These are phyloP conservation scores for Tenebrosternarchus preto DNA, from an alignment of 2,113 vertebrate genomes.

Conservation along the genomic window DNA sequence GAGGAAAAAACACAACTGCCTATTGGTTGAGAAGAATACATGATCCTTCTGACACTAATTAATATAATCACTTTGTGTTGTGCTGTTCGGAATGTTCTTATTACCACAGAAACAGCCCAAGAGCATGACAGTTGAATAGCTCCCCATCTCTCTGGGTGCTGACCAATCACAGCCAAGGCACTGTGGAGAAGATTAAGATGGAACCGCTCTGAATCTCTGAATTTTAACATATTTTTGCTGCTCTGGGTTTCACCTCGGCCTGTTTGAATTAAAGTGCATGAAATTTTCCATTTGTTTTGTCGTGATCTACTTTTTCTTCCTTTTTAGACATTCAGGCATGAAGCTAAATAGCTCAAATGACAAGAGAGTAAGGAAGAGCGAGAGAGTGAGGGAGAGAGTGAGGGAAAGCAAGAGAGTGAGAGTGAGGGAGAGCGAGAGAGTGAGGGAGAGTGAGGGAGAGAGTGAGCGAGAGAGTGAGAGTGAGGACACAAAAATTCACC, in stretches of 20 bases:
- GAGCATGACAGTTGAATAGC: constrained; percentile 71
- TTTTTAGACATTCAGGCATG: too few relatives aligned
- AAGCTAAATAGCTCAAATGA: too few relatives aligned
- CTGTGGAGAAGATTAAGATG: constrained; percentile 60
- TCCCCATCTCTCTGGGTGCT: constrained; percentile 72
- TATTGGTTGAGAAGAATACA: constrained; percentile 63
- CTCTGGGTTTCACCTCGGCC: background rate
- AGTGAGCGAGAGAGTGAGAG: background rate
- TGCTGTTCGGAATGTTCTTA: constrained; percentile 62
- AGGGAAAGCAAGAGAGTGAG: too few relatives aligned
- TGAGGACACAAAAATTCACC: background rate
- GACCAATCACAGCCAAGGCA: constrained; percentile 62
- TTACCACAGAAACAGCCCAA: constrained; percentile 80
- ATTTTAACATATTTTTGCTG: background rate
- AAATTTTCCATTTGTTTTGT: background rate
- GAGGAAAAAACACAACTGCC: constrained; percentile 60
- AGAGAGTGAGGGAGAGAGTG: background rate
- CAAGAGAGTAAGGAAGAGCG: background rate
- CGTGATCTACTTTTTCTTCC: background rate
- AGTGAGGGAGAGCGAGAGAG: background rate
- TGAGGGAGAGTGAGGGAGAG: background rate
- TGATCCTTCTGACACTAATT: constrained; percentile 65
- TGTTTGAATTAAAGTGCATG: too few relatives aligned
- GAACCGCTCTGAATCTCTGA: constrained; percentile 41
- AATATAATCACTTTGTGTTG: constrained; percentile 68